phyloP scores from a whole-genome alignment of 2,888 invertebrate genomes.

The Ectemnius continuus region DNA sequence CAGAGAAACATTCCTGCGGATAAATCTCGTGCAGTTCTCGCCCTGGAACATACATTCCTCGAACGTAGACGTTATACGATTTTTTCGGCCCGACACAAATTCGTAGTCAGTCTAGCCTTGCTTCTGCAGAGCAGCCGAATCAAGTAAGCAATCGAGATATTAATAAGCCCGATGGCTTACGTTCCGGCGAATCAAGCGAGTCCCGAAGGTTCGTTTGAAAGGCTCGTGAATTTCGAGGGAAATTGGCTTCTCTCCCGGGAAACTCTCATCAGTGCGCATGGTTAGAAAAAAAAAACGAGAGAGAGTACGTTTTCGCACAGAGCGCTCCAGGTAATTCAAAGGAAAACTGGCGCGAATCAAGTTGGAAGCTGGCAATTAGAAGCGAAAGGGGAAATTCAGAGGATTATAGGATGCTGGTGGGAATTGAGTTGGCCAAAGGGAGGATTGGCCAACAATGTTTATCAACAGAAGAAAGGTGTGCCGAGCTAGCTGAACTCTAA shows the following conservation, averaged over 20 bases:
- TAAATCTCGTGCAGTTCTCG: constrained; percentile 26
- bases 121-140: constrained; percentile 4
- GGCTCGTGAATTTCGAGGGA: no score
- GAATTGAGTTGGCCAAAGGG: constrained; percentile 7
- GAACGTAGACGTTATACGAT: constrained; percentile 23
- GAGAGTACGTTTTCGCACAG: no score
- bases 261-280: no score
- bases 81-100: constrained; percentile 26
- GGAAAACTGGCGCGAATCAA: no score
- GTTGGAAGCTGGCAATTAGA: constrained; percentile 4
- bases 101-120: constrained; percentile 18
- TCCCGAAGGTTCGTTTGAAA: no score
- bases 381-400: not conserved
- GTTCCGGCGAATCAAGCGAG: constrained; percentile 7
- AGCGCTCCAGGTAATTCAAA: no score
- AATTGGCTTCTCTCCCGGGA: no score
- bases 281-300: no score
- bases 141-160: constrained; percentile 24
- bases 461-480: constrained; percentile 40
- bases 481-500: constrained; percentile 38
- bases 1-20: constrained; percentile 30
- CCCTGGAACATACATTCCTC: constrained; percentile 19
- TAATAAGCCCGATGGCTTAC: constrained; percentile 28
- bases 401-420: not conserved
- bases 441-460: constrained; percentile 24